These are phyloP conservation scores for Thalassaphorura encarpata DNA, from an alignment of 1,140 invertebrate species.

Conservation along the genomic window DNA sequence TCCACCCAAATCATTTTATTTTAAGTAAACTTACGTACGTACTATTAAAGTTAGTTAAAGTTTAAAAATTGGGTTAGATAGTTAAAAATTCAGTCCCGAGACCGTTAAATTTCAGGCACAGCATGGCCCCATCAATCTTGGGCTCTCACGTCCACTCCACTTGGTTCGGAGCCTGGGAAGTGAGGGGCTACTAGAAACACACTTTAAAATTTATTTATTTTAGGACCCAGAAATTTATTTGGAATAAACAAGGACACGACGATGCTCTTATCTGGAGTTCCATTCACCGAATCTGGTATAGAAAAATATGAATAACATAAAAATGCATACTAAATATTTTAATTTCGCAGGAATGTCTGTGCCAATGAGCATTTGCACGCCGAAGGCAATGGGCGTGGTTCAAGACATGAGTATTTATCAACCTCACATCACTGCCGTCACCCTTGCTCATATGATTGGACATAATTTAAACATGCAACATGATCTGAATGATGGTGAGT, in stretches of 20 bases:
- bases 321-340: too few species aligned
- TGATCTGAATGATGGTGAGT: conserved; percentile 55
- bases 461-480: conserved; percentile 93
- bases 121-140: background rate
- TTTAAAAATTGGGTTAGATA: too few species aligned
- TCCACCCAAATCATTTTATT: too few species aligned
- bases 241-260: conserved; percentile 77
- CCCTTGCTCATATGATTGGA: conserved; percentile 92
- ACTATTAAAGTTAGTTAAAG: too few species aligned
- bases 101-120: too few species aligned
- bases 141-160: background rate
- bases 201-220: background rate
- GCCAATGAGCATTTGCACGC: conserved; percentile 79
- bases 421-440: conserved; percentile 81
- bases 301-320: too few species aligned
- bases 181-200: conserved; percentile 3
- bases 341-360: conserved; percentile 89
- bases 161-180: too few species aligned
- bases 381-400: conserved; percentile 72
- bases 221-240: conserved; percentile 58
- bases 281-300: conserved; percentile 56
- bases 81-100: too few species aligned
- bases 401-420: conserved; percentile 53
- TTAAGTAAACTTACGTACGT: too few species aligned
- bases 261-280: conserved; percentile 65